A percentile compares a stretch with the other conserved stretches of the same genome.
phyloP scores from a whole-genome alignment of 2,888 invertebrate genomes.

The Caenorhabditis doughertyi region DNA sequence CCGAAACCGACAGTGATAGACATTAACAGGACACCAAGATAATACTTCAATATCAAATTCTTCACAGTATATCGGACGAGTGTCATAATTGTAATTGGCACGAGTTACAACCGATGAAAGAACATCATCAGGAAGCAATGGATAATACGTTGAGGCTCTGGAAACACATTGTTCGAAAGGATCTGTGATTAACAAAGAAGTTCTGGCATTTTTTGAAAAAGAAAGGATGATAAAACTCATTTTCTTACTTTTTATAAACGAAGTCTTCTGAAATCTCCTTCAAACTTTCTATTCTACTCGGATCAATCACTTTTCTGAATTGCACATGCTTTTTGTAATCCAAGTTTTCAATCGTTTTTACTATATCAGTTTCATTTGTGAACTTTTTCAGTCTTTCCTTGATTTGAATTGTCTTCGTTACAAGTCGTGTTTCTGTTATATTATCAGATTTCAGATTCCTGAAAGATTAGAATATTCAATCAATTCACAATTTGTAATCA shows the following conservation, averaged over 20 bases:
- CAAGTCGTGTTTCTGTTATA: constrained; percentile 6
- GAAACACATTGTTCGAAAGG: not conserved
- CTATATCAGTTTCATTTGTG: constrained; percentile 2
- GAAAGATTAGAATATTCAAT: not conserved
- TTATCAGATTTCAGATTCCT: not conserved
- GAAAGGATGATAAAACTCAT: too few relatives aligned
- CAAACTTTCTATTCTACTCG: not conserved
- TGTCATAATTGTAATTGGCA: constrained; percentile 28
- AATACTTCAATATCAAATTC: constrained; percentile 35
- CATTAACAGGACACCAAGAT: constrained; percentile 35
- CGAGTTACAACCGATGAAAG: constrained; percentile 11
- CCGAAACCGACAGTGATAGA: constrained; percentile 43
- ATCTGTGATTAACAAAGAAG: too few relatives aligned
- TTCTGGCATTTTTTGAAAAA: too few relatives aligned
- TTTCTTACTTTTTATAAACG: constrained; percentile 25
- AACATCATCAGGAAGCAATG: constrained; percentile 7
- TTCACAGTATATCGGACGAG: constrained; percentile 43
- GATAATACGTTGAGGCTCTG: constrained; percentile 3
- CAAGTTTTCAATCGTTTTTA: not conserved
- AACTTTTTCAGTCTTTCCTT: not conserved
- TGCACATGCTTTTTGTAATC: constrained; percentile 12
- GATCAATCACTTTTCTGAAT: constrained; percentile 19
- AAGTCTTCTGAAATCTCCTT: constrained; percentile 22
- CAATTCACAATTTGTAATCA: not conserved
- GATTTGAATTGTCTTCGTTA: not conserved